Conservation (phyloP, 2,888 invertebrate genomes). For the Drosophila bunnanda region DNA sequence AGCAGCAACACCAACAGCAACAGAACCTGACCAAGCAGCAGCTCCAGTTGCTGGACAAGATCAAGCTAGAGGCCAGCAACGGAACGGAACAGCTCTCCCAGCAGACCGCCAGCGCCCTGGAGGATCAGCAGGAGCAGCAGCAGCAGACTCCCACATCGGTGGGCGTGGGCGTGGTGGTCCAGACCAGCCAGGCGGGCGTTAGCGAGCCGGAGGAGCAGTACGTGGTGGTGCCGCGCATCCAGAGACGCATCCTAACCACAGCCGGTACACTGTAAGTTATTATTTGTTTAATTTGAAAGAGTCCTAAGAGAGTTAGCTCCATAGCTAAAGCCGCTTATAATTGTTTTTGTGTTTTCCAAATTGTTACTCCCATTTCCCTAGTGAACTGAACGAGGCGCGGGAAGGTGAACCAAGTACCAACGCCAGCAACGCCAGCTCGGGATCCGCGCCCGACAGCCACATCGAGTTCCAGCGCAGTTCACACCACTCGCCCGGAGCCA, state of each 20-base stretch:
- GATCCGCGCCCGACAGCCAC: conserved; percentile 60
- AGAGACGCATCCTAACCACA: conserved; percentile 84
- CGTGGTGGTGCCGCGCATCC: conserved; percentile 70
- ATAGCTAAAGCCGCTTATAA: rapidly evolving
- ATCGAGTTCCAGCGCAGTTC: conserved; percentile 75
- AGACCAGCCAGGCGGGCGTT: conserved; percentile 54
- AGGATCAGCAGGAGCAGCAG: conserved; percentile 71
- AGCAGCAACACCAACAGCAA: conserved; percentile 67
- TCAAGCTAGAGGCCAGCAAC: conserved; percentile 76
- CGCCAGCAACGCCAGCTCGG: conserved; percentile 66
- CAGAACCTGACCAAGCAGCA: conserved; percentile 72
- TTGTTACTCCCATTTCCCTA: conserved; percentile 23
- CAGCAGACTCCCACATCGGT: conserved; percentile 62
- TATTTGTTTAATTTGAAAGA: background rate
- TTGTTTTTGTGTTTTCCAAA: background rate
- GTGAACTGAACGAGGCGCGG: conserved; percentile 81
- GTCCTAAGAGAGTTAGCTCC: no score
- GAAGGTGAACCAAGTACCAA: conserved; percentile 71
- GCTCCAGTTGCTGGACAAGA: conserved; percentile 77
- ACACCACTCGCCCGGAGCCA: conserved; percentile 75
- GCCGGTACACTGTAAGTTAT: conserved; percentile 83
- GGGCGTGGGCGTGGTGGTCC: conserved; percentile 71
- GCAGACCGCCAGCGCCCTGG: conserved; percentile 53
- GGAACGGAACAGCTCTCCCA: conserved; percentile 61
- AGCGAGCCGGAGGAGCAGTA: conserved; percentile 64